Conservation (phyloP, 2,888 invertebrate genomes). For the Parthenolecanium corni region DNA sequence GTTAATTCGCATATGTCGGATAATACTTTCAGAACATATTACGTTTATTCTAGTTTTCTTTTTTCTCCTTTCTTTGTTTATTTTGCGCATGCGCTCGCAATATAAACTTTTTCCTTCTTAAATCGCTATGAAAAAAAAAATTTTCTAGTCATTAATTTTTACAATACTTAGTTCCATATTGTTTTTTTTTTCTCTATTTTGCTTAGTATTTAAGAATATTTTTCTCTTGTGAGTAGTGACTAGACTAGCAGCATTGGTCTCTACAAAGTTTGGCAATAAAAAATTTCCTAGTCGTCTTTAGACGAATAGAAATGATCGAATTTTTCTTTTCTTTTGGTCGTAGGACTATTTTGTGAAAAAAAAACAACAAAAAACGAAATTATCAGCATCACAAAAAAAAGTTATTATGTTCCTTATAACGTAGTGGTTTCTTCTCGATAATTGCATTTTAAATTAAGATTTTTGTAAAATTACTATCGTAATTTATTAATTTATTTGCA, state of each 20-base stretch:
- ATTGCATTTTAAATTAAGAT: constrained; percentile 19
- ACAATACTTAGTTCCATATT: constrained; percentile 24
- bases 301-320: neutral
- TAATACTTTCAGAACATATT: no score
- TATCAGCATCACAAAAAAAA: constrained; percentile 13
- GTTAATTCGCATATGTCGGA: no score
- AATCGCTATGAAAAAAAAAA: constrained; percentile 10
- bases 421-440: constrained; percentile 6
- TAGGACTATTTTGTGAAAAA: neutral
- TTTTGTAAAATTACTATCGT: constrained; percentile 17
- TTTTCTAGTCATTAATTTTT: constrained; percentile 27
- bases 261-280: no score
- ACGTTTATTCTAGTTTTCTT: constrained; percentile 11
- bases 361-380: constrained; percentile 3
- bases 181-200: constrained; percentile 2
- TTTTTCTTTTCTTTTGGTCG: neutral
- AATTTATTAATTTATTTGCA: neutral
- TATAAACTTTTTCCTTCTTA: constrained; percentile 12
- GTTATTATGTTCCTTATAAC: constrained; percentile 25
- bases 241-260: constrained; percentile 1
- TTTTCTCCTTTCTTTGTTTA: no score
- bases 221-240: constrained; percentile 2
- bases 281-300: no score
- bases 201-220: constrained; percentile 16
- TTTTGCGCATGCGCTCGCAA: no score